Evolutionary conservation across 2,797 vertebrate genomes (phyloP), one percentile per base, ranked within the genome.

Genomic region (Clamator glandarius): DNA sequence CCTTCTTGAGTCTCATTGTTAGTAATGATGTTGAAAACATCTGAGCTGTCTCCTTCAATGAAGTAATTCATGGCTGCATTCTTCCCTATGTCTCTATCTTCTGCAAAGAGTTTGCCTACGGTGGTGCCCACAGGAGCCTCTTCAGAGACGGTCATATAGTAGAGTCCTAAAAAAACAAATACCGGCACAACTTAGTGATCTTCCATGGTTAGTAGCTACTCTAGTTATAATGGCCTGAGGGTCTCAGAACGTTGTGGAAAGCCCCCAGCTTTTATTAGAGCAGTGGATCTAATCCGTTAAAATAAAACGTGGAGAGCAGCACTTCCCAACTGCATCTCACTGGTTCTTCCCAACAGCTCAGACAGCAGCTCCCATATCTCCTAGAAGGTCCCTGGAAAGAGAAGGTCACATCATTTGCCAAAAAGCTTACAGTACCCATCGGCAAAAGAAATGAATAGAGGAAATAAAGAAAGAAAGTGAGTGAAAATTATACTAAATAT

Each of bases 31-130:
- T 92, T 97, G 94, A 99, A 99, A 57, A 97, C 97, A 76, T 97
- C 86, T 41, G 97, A 98, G 72, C 97, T 98, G 31, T 98, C 98
- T 93, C 98, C 98, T 86, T 99, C 98, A 92, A 99, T 96, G 66
- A 92, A 98, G 95, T 99, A 99, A 46, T 97, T 98, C 98, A 99
- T 99, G 93, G 96, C 98, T 95, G 99, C 98, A 8, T 99, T 99
- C 41, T 98, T 89, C 39, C 98, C 99, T 73, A 94, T 84, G 80
- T 99, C 99, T 3, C 96, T 98, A 73, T 99, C 99, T 15, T 98
- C 97, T 10, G 99, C 99, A 28, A 97, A 97, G 67, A 99, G 97
- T 96, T 97, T 97, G 64, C 99, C 99, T 84, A 99, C 83, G 0
- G 98, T 98, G 31, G 98, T 98, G 73, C 99, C 99, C 61, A 97